Conservation (phyloP, 2,888 invertebrate species). For the Ecdyonurus torrentis region DNA sequence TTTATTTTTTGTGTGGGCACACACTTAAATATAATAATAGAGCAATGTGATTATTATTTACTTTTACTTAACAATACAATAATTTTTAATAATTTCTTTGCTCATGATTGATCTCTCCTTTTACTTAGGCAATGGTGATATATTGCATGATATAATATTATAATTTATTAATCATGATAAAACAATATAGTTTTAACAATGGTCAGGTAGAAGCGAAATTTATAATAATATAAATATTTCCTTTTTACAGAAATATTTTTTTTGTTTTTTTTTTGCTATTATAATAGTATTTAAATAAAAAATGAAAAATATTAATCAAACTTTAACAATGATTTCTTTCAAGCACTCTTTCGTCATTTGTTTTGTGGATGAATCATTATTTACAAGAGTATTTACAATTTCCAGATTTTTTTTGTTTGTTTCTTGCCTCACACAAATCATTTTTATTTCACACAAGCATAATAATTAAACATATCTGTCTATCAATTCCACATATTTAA, state of each 20-base stretch:
- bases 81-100: background rate
- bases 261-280: background rate
- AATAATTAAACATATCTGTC: background rate
- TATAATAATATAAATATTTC: background rate
- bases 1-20: background rate
- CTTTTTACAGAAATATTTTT: too few species aligned
- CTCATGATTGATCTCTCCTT: background rate
- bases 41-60: background rate
- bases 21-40: background rate
- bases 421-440: background rate
- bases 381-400: background rate
- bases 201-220: too few species aligned
- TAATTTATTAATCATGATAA: background rate
- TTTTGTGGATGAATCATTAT: background rate
- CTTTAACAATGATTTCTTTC: background rate
- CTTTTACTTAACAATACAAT: background rate
- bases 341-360: too few species aligned
- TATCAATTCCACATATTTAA: background rate
- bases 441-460: background rate
- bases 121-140: background rate
- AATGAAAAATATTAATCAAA: background rate
- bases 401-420: background rate
- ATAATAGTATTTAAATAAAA: background rate
- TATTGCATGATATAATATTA: background rate
- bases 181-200: background rate